Evolutionary conservation across 2,113 vertebrate species (phyloP).

Genomic region (western clawed frog (Xenopus tropicalis)): UCB_Xtro_10.0 CM004445.2:137787001-137787500

Average conservation of each 20-base stretch:
- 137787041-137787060: too few relatives aligned
- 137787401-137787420: conserved; percentile 37
- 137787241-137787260: neutral
- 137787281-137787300: too few relatives aligned
- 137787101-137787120: neutral
- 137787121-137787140: neutral
- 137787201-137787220: neutral
- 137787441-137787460: conserved; percentile 44
- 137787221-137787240: neutral
- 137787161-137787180: conserved; percentile 9
- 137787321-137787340: neutral
- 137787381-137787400: conserved; percentile 1
- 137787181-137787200: neutral
- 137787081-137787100: neutral
- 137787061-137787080: too few relatives aligned
- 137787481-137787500: conserved; percentile 34
- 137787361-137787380: conserved; percentile 3
- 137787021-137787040: too few relatives aligned
- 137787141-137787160: neutral
- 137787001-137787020: too few relatives aligned
- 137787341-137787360: conserved; percentile 9
- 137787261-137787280: neutral
- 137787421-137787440: conserved; percentile 39
- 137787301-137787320: too few relatives aligned
- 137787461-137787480: conserved; percentile 43